Evolutionary conservation across 1,140 invertebrate genomes (phyloP), one percentile per base, ranked within the genome.

Genomic region (Batillaria attramentaria): DNA sequence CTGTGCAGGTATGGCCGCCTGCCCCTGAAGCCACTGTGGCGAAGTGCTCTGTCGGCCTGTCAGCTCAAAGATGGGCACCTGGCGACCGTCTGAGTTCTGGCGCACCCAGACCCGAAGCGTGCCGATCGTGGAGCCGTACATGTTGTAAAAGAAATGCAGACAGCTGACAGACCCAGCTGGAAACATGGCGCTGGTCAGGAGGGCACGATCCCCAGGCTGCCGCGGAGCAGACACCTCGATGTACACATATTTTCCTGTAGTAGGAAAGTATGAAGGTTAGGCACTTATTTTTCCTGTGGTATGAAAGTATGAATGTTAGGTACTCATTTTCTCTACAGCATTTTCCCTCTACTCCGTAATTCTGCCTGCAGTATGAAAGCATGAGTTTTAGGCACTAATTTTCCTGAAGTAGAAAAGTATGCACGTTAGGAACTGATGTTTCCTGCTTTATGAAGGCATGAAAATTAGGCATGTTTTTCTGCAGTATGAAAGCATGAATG

Each of bases 221-320:
- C 86, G 81, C 0, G 89, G 87, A 18, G 43, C 35, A 13, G 89
- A 90, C 5, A 88, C 84, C 57, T 91, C 90, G 72, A 87, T 86
- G 76, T 84, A 91, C 28, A 88, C 78, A 80, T 90, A 91, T 78
- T 87, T 85, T 2, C 87, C 88, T 88, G 77, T 24, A 79, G 79
- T 46, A 68, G n/a, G n/a, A 18, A 62, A 62, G 41, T 60, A n/a
- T n/a, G n/a, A n/a, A n/a, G n/a, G n/a, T n/a, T n/a, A n/a, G n/a
- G n/a, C n/a, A n/a, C n/a, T n/a, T n/a, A n/a, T n/a, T n/a, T n/a
- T n/a, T n/a, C n/a, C n/a, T n/a, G n/a, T n/a, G n/a, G n/a, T n/a
- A n/a, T n/a, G n/a, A n/a, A n/a, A n/a, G n/a, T n/a, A n/a, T n/a
- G n/a, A n/a, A n/a, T n/a, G n/a, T n/a, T n/a, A n/a, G n/a, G n/a